Percentiles rank a stretch among this genome's conserved stretches.
phyloP scores from a whole-genome alignment of 2,113 vertebrate species.

The Oxygymnocypris stewartii region DNA sequence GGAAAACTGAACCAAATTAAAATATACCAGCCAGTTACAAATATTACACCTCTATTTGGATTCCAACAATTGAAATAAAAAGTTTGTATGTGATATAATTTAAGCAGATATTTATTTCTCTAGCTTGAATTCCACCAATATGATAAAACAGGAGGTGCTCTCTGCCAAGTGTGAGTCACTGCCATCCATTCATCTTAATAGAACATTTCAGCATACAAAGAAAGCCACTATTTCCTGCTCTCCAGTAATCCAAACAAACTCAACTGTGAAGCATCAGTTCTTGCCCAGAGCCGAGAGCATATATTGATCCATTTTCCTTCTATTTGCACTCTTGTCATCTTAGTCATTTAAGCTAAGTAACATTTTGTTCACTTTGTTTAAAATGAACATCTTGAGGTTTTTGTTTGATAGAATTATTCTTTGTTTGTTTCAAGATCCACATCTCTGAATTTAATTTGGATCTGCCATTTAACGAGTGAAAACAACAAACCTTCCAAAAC shows the following conservation, averaged over 20 bases:
- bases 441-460: neutral
- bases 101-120: neutral
- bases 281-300: slow-evolving; percentile 3
- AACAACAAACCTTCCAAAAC: neutral
- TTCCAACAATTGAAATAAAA: neutral
- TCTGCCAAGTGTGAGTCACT: neutral
- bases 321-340: slow-evolving; percentile 9
- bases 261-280: slow-evolving; percentile 17
- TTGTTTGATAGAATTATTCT: neutral
- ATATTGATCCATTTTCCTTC: slow-evolving; percentile 8
- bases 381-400: neutral
- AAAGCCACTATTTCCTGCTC: neutral
- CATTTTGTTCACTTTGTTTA: slow-evolving; percentile 6
- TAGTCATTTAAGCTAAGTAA: slow-evolving; percentile 18
- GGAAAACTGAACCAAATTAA: neutral
- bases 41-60: neutral
- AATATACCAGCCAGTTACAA: neutral
- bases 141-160: neutral
- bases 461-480: neutral
- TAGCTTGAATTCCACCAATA: neutral
- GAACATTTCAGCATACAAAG: neutral
- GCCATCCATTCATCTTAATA: slow-evolving; percentile 5
- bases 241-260: slow-evolving; percentile 28
- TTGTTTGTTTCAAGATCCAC: neutral
- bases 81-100: neutral